Base-by-base conservation (phyloP, 2,888 invertebrate species). In the Empis stercorea region DNA sequence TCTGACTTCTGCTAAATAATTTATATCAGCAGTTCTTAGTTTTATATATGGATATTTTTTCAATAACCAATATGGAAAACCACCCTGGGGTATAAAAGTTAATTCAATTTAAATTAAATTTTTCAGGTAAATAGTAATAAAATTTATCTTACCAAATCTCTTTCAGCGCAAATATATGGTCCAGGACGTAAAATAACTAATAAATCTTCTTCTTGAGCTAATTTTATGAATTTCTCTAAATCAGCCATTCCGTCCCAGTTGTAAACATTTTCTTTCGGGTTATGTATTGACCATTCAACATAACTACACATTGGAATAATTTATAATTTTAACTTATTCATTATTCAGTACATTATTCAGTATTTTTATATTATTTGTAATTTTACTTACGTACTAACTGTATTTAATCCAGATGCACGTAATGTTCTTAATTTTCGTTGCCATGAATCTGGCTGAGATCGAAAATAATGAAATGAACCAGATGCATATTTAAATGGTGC, bases 81-180 rank as follows among this genome's bases (percentile, higher is more conserved):
- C 88, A 13, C 87, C 87, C 83, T 84, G 61, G 49, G 66, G 3
- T 20, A 20, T 4, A 20, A 20, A 20, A 20, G 20, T n/a, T n/a
- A n/a, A 20, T 20, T 20, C 20, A 4, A 5, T 20, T n/a, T 20
- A 20, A 20, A 20, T 20, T 20, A n/a, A n/a, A 3, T 20, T 20
- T 20, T 4, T 20, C 5, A 20, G 4, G 5, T 20, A 20, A 20
- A 20, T 20, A 4, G 20, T 9, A 20, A 39, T 9, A 17, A 20
- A 6, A 20, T 3, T 39, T 15, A 38, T 13, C n/a, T 55, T 62
- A 74, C 76, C 70, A 78, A 67, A 56, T 94, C 93, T 68, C 91
- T 80, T 71, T 95, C 94, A 13, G 86, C 89, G 65, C 91, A 91
- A 56, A 94, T 92, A 59, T 89, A 95, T 0, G 94, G 94, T 0